Evolutionary conservation across 2,888 invertebrate genomes (phyloP), one percentile per base, ranked within the genome.

Genomic region (Drosophila subquinaria): DNA sequence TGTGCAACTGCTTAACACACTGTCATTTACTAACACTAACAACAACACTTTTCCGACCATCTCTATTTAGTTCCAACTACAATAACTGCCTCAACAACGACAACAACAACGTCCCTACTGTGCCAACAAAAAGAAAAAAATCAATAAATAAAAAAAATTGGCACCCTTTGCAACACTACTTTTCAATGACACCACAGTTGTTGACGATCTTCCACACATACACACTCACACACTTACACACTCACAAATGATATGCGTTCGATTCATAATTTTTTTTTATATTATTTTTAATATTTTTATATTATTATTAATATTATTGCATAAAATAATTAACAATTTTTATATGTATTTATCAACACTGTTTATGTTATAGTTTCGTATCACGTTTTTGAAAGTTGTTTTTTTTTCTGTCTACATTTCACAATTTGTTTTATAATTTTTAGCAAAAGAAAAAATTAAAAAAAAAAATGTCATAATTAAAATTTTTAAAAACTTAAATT

Each of bases 401-500:
- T 52, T 13, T 38, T 42, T 30, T 20, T 27, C 38, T 40, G 4
- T 33, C 38, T 17, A 15, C 17, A 40, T 45, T 55, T 45, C 9
- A 50, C 42, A 40, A 36, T 50, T 63, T 62, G 61, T 60, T 63
- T 76, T 57, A 68, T 70, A 68, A 50, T 66, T 61, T 50, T 45
- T 73, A 80, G 75, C 60, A 56, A 59, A 73, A 63, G 63, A 64
- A 56, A 59, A 10, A 9, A 45, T 43, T 57, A 36, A 45, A 0
- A 1, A 35, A 47, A 66, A 67, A 59, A 55, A 52, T 35, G 23
- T 11, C 0, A 13, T 23, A 57, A 35, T 48, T 48, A 33, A 38
- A 51, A 33, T 42, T 72, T 79, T 36, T 68, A 42, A 10, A 53
- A 59, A 69, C 53, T 66, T 66, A 52, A 79, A 81, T 82, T 82